Conservation (phyloP, 2,888 invertebrate genomes). For the Zele albiditarsus region DNA sequence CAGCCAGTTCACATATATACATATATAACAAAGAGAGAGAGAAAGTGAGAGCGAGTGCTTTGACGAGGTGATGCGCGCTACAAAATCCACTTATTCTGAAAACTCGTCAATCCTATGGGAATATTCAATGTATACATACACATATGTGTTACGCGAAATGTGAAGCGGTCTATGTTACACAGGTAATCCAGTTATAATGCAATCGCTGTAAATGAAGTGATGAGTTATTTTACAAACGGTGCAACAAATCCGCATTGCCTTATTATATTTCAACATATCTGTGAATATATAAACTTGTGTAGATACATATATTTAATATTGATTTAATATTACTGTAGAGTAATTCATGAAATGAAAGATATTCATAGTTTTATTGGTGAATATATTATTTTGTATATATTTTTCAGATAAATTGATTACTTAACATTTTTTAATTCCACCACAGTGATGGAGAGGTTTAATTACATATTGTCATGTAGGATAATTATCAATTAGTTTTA, state of each 20-base stretch:
- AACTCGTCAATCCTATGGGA: slow-evolving; percentile 22
- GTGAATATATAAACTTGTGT: background rate
- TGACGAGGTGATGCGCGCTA: slow-evolving; percentile 37
- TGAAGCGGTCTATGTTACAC: slow-evolving; percentile 43
- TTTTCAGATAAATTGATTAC: too few relatives aligned
- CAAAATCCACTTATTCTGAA: slow-evolving; percentile 40
- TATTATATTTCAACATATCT: background rate
- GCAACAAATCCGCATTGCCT: background rate
- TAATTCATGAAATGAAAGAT: too few relatives aligned
- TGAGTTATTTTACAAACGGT: slow-evolving; percentile 39
- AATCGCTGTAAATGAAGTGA: slow-evolving; percentile 50
- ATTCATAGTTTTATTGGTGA: too few relatives aligned
- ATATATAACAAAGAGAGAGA: background rate
- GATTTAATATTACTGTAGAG: too few relatives aligned
- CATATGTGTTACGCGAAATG: background rate
- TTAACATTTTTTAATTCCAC: too few relatives aligned
- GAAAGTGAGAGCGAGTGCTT: slow-evolving; percentile 22
- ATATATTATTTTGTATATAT: too few relatives aligned
- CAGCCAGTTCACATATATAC: background rate
- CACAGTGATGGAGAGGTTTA: too few relatives aligned
- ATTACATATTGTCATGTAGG: too few relatives aligned
- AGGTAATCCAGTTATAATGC: slow-evolving; percentile 44
- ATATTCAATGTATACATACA: background rate
- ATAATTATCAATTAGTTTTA: too few relatives aligned
- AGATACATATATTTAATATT: too few relatives aligned